Evolutionary conservation across 2,888 invertebrate species (phyloP).

Genomic region (Calephelis perditalis): DNA sequence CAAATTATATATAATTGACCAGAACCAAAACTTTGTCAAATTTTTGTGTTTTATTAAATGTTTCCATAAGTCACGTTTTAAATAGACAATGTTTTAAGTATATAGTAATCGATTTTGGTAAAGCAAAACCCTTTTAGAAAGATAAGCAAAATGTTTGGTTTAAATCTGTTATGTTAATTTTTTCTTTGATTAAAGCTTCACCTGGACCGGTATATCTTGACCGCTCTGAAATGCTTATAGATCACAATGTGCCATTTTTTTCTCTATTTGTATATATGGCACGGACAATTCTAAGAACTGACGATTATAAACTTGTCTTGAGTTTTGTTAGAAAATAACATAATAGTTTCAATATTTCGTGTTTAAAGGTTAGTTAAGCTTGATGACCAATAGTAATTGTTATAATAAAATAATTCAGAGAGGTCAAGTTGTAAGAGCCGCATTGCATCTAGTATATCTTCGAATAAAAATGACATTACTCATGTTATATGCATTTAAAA

Average conservation of each 20-base stretch:
- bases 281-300: too few species aligned
- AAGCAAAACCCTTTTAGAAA: slow-evolving; percentile 4
- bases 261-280: too few species aligned
- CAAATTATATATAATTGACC: slow-evolving; percentile 8
- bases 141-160: neutral
- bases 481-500: slow-evolving; percentile 8
- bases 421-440: too few species aligned
- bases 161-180: neutral
- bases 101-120: slow-evolving; percentile 15
- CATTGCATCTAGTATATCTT: too few species aligned
- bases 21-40: too few species aligned
- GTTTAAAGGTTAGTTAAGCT: too few species aligned
- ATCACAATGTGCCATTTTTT: too few species aligned
- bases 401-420: too few species aligned
- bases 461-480: neutral
- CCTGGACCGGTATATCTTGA: neutral
- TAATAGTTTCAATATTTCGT: too few species aligned
- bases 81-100: slow-evolving; percentile 18
- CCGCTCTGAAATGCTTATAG: neutral
- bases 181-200: neutral
- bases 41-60: neutral
- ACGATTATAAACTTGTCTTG: too few species aligned
- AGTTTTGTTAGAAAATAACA: too few species aligned
- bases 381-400: too few species aligned
- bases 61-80: slow-evolving; percentile 17